These are phyloP conservation scores for Mesaphorura yosii DNA, from an alignment of 1,140 invertebrate genomes.

Conservation along the genomic window DNA sequence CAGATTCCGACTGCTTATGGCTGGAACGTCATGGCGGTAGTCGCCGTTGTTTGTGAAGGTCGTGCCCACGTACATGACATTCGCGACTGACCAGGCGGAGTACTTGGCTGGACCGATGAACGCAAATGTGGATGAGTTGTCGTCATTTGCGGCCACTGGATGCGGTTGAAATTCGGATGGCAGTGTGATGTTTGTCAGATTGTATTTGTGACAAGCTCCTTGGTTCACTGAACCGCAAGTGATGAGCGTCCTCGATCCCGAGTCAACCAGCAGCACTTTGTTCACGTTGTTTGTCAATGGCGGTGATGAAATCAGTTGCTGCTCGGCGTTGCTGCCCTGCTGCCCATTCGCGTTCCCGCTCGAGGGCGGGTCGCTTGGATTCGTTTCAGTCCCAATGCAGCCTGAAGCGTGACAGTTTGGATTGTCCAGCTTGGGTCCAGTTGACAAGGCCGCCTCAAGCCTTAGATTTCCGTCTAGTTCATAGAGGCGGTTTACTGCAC, in stretches of 20 bases:
- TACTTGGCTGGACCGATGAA: constrained; percentile 87
- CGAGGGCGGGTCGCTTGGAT: constrained; percentile 4
- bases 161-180: constrained; percentile 59
- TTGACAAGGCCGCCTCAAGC: constrained; percentile 52
- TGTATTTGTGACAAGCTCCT: constrained; percentile 77
- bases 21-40: constrained; percentile 85
- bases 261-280: constrained; percentile 80
- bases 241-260: constrained; percentile 64
- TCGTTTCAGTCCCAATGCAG: constrained; percentile 44
- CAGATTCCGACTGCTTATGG: constrained; percentile 73
- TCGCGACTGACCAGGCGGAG: constrained; percentile 55
- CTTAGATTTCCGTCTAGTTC: constrained; percentile 63
- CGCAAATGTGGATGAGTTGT: constrained; percentile 77
- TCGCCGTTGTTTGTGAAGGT: constrained; percentile 86
- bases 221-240: constrained; percentile 77
- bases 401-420: constrained; percentile 75
- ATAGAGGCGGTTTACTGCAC: constrained; percentile 69
- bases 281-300: constrained; percentile 70
- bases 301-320: too few species aligned
- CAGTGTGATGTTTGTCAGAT: constrained; percentile 64
- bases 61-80: constrained; percentile 85
- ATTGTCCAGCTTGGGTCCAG: constrained; percentile 70
- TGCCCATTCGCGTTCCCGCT: constrained; percentile 40
- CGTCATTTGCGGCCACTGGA: constrained; percentile 82
- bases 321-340: too few species aligned